A percentile compares a stretch with the other conserved stretches of the same genome.
These are phyloP conservation scores for Thera britannica DNA, from an alignment of 2,888 invertebrate genomes.

Conservation along the genomic window DNA sequence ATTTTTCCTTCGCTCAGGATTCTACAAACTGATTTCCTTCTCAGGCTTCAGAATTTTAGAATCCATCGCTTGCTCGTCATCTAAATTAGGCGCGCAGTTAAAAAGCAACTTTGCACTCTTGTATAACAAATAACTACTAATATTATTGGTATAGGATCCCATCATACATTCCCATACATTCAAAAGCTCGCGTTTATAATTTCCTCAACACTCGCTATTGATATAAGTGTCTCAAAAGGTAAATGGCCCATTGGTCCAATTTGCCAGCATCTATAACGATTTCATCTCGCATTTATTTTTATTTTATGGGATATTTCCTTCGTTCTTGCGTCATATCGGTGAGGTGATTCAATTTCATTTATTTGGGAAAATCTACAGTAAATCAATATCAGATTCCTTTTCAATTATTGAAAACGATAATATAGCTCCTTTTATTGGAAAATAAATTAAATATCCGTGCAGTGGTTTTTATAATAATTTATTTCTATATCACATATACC, in stretches of 20 bases:
- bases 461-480: no score
- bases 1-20: no score
- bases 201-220: constrained; percentile 13
- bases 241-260: constrained; percentile 25
- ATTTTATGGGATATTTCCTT: constrained; percentile 29
- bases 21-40: no score
- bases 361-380: constrained; percentile 26
- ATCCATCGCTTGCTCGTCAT: no score
- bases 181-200: constrained; percentile 2
- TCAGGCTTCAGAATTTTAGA: no score
- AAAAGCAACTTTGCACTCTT: no score
- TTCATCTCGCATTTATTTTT: constrained; percentile 40
- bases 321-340: constrained; percentile 23
- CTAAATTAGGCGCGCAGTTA: no score
- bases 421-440: constrained; percentile 1
- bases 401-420: constrained; percentile 15
- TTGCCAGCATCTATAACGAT: constrained; percentile 28
- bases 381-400: not conserved
- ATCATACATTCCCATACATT: not conserved
- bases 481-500: no score
- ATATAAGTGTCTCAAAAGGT: constrained; percentile 7
- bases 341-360: constrained; percentile 38
- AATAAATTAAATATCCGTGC: no score
- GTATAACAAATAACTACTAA: no score
- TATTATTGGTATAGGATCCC: not conserved